Evolutionary conservation across 2,888 invertebrate genomes (phyloP).

Genomic region (Orgyia antiqua): DNA sequence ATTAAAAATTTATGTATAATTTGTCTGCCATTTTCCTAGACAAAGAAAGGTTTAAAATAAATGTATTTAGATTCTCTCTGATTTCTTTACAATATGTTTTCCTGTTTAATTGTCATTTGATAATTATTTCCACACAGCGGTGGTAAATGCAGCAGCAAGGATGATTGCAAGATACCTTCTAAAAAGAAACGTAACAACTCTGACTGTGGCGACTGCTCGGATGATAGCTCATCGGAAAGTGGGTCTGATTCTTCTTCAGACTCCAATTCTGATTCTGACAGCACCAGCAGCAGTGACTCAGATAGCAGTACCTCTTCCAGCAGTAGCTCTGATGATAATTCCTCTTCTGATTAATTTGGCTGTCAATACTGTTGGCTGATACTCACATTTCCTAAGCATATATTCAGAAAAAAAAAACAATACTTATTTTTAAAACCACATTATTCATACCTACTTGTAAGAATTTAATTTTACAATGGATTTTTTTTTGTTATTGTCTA

Average conservation of each 20-base stretch:
- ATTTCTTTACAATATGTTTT: too few species aligned
- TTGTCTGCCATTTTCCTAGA: too few species aligned
- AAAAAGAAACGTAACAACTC: constrained; percentile 55
- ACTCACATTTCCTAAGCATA: too few species aligned
- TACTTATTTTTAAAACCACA: too few species aligned
- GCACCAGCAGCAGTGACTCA: constrained; percentile 45
- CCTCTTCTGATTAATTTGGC: constrained; percentile 30
- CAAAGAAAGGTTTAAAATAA: too few species aligned
- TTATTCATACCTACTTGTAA: neutral
- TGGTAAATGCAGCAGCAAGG: constrained; percentile 35
- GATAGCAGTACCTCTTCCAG: constrained; percentile 51
- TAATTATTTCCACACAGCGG: too few species aligned
- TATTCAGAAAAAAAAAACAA: neutral
- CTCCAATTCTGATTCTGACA: constrained; percentile 41
- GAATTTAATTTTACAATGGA: too few species aligned
- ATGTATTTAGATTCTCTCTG: too few species aligned
- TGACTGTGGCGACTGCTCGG: constrained; percentile 48
- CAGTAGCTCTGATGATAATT: constrained; percentile 39
- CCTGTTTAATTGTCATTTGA: too few species aligned
- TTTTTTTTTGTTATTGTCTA: too few species aligned
- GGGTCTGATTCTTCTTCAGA: constrained; percentile 51
- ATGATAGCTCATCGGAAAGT: constrained; percentile 48
- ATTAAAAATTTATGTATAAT: too few species aligned
- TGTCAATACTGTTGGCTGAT: constrained; percentile 25
- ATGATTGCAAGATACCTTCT: constrained; percentile 54